Base-by-base conservation (phyloP, 1,140 invertebrate genomes). In the Elymnias hypermnestra region DNA sequence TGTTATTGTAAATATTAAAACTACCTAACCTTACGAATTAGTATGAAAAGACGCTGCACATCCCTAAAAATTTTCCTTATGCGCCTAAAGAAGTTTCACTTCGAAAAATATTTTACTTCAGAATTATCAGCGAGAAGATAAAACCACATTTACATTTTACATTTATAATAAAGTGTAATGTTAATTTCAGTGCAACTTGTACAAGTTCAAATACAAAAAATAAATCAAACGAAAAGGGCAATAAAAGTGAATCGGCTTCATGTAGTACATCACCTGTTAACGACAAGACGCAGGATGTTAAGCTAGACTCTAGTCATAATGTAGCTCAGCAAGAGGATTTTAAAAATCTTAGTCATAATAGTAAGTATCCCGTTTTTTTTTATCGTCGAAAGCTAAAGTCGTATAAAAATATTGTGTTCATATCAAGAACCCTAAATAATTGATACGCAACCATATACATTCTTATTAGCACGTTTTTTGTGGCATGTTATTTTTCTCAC, bases 271-370 rank as follows among this genome's bases (percentile, higher is more conserved):
- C 66, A 26, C 46, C 52, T 14, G 38, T 48, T 12, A 39, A 53
- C 37, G 57, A 63, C 14, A 62, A 43, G 42, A 59, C 46, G 38
- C n/a, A 35, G 2, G 56, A 62, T 28, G 41, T 31, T 26, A 63
- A 67, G 62, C 60, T 62, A 52, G 63, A 79, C 72, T 66, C 77
- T 83, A 82, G 79, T 83, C 79, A 77, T 53, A 79, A 64, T 67
- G 38, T 65, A 72, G 56, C 63, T 57, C 63, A 55, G 18, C 53
- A 72, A 40, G 64, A 66, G 36, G 60, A 69, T 37, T 48, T 38
- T 44, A 74, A 65, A 73, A 54, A 55, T 59, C 37, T 63, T 62
- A 75, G 69, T 68, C 65, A 68, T 67, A 75, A 71, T 53, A 81
- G 79, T 83, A 61, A 72, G n/a, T n/a, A n/a, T n/a, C n/a, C n/a